These are phyloP conservation scores for Leptobrachium ailaonicum DNA, from an alignment of 2,113 vertebrate species.

Conservation along the genomic window DNA sequence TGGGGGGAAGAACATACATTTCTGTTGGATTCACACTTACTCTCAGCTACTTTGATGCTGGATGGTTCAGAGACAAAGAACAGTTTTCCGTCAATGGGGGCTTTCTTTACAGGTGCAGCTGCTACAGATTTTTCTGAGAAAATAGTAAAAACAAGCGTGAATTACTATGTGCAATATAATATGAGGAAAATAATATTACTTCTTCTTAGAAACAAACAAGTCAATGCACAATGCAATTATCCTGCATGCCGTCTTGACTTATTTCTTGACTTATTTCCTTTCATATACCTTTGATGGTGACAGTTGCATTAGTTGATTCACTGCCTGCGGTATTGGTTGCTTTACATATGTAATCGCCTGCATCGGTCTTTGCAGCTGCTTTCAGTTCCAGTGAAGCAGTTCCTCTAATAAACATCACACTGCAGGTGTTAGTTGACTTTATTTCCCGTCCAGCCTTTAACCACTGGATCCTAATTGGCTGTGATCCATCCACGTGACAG, in stretches of 20 bases:
- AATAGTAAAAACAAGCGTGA: conserved; percentile 3
- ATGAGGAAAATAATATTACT: too few relatives aligned
- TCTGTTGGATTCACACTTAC: conserved; percentile 69
- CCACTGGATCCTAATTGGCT: conserved; percentile 90
- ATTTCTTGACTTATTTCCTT: neutral
- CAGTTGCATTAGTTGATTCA: conserved; percentile 87
- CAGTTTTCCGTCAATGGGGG: conserved; percentile 81
- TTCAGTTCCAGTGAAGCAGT: conserved; percentile 82
- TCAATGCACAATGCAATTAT: too few relatives aligned
- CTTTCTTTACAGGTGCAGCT: conserved; percentile 67
- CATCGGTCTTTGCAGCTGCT: conserved; percentile 72
- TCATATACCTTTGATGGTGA: conserved; percentile 86
- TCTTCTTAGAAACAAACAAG: too few relatives aligned
- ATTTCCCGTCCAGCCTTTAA: conserved; percentile 89
- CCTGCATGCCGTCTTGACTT: too few relatives aligned
- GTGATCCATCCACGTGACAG: conserved; percentile 84
- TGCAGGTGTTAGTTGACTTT: conserved; percentile 76
- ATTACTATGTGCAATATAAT: too few relatives aligned
- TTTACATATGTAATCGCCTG: conserved; percentile 93
- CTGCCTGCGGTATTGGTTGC: conserved; percentile 87
- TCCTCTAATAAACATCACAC: conserved; percentile 81
- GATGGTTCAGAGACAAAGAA: conserved; percentile 93
- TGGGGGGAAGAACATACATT: neutral
- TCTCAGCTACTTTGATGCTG: conserved; percentile 78
- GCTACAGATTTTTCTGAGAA: conserved; percentile 78